Evolutionary conservation across 2,888 invertebrate species (phyloP), one percentile per base, ranked within the genome.

Genomic region (Empis livida): DNA sequence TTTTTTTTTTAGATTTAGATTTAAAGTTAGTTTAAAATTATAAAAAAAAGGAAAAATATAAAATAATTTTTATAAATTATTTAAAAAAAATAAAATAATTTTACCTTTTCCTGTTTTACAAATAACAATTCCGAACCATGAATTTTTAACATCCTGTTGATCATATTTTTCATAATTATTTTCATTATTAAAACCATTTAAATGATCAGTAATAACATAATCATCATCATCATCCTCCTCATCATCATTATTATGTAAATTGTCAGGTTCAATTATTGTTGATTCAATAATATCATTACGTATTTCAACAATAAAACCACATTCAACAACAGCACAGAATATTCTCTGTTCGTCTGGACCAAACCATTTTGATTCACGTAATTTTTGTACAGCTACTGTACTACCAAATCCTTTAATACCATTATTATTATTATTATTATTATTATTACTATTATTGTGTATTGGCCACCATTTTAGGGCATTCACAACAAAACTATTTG

Each of bases 361-460:
- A 63, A 83, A 82, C 84, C 84, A 84, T 73, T 83, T 83, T 52
- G 81, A 79, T 63, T 82, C 82, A 53, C 82, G 73, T 55, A 82
- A 71, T 61, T 82, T 82, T 63, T 82, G 82, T 51, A 80, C 80
- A 43, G 81, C 79, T 37, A 82, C 80, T 44, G 80, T 79, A 51
- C 79, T 80, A 51, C 76, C 77, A 64, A 77, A 76, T 52, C 16
- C 16, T 17, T 40, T 40, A 16, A 40, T 16, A 10, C 11, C 13
- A 20, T 11, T 43, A 10, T 27, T 44, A n/a, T 43, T n/a, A n/a
- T n/a, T n/a, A n/a, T n/a, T n/a, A n/a, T n/a, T 49, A n/a, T 43
- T 48, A 37, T 41, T 46, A n/a, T 61, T 59, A 50, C 59, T 58
- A 44, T 59, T 61, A 40, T 44, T 44, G 42, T 66, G 67, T 44